Conservation (phyloP, 2,888 invertebrate genomes). For the Timandra comae region DNA sequence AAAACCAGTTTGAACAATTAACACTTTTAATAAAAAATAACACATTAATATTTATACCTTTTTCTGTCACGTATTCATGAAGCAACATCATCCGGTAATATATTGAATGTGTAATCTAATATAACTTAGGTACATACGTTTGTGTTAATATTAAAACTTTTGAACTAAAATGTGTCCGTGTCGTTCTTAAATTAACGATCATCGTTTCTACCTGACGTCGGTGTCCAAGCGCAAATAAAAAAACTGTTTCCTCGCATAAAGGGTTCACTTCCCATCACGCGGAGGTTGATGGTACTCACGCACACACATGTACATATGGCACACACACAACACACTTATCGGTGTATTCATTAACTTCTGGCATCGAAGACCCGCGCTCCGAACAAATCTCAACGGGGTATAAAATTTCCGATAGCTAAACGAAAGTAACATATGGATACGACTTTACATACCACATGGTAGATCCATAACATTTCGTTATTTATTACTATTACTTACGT, state of each 20-base stretch:
- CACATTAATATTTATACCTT: no score
- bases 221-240: slow-evolving; percentile 77
- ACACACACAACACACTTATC: slow-evolving; percentile 32
- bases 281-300: slow-evolving; percentile 55
- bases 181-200: slow-evolving; percentile 75
- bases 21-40: slow-evolving; percentile 10
- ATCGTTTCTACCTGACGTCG: slow-evolving; percentile 76
- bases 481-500: no score
- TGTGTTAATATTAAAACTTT: no score
- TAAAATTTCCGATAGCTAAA: slow-evolving; percentile 54
- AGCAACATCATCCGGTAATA: no score
- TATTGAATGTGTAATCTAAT: no score
- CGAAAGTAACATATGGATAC: slow-evolving; percentile 53
- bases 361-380: slow-evolving; percentile 55
- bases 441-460: no score
- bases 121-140: no score
- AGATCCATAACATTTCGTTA: no score
- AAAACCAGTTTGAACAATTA: slow-evolving; percentile 19
- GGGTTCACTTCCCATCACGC: slow-evolving; percentile 78
- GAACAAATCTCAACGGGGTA: slow-evolving; percentile 68
- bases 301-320: slow-evolving; percentile 20
- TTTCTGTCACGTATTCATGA: no score
- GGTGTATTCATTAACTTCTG: slow-evolving; percentile 34
- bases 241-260: slow-evolving; percentile 74
- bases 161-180: slow-evolving; percentile 66